Evolutionary conservation across 2,797 vertebrate species (phyloP).

Genomic region (Microctenopoma lineatum): DNA sequence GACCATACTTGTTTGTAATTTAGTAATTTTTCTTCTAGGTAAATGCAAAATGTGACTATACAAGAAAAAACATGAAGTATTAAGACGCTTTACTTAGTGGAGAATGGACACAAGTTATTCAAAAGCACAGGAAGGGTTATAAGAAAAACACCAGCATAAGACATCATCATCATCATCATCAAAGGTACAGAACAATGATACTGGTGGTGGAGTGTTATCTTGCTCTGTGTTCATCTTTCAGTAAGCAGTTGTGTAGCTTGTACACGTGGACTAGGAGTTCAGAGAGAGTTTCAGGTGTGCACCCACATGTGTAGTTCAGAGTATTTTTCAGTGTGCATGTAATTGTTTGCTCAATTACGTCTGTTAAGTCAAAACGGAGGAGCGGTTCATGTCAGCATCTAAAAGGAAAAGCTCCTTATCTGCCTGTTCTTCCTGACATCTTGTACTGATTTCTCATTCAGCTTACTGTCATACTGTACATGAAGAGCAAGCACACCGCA

Average conservation of each 20-base stretch:
- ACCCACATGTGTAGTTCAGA: not conserved
- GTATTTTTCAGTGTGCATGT: conserved; percentile 17
- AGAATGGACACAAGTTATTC: conserved; percentile 41
- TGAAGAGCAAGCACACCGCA: not conserved
- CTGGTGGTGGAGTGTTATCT: not conserved
- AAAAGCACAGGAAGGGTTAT: conserved; percentile 58
- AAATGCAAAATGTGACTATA: conserved; percentile 19
- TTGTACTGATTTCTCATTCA: conserved; percentile 22
- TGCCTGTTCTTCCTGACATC: conserved; percentile 25
- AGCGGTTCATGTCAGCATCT: conserved; percentile 24
- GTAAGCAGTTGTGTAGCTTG: not conserved
- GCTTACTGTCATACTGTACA: not conserved
- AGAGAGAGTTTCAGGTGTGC: not conserved
- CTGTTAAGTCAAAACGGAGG: not conserved
- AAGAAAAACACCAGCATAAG: conserved; percentile 74
- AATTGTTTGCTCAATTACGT: not conserved
- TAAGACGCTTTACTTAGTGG: conserved; percentile 7
- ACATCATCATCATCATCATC: not conserved
- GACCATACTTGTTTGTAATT: not conserved
- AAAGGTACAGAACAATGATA: conserved; percentile 48
- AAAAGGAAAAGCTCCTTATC: conserved; percentile 41
- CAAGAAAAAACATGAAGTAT: conserved; percentile 11
- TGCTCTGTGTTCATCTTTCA: conserved; percentile 10
- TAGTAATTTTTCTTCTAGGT: no score
- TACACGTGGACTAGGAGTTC: not conserved